Evolutionary conservation across 2,113 vertebrate species (phyloP), one percentile per base, ranked within the genome.

Genomic region (Edolisoma coerulescens): DNA sequence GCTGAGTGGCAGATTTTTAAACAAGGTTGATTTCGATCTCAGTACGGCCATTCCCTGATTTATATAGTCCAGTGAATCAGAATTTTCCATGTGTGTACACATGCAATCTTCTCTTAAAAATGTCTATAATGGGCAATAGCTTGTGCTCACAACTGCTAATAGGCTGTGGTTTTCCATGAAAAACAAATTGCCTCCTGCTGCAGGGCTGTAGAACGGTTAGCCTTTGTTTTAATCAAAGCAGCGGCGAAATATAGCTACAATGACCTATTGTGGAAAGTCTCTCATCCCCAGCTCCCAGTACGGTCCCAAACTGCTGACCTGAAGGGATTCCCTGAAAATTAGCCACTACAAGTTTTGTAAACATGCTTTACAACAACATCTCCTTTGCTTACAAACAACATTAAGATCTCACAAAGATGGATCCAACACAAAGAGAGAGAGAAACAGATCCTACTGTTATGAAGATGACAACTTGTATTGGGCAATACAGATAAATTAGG

Each of bases 71-170:
- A 44, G 16, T 53, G 61, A 82, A 65, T 61, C 33, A 52, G 30
- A 82, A 35, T 91, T 63, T 82, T 84, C 61, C 44, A 41, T 52
- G 9, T 42, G 42, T 28, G 22, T 71, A 47, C 53, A 47, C 28
- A 54, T 30, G 27, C 35, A 64, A 11, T 52, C 24, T 87, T 23
- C 68, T 79, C 41, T 79, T 79, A 79, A 91, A 74, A 79, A 76
- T 30, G 44, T n/a, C 17, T 87, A 1, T 87, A 91, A 95, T 95
- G 87, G 69, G 60, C 93, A 70, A 92, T 89, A 92, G 28, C 69
- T 89, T 92, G 69, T 50, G 33, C 77, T 94, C 68, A 93, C 74
- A 89, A 76, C 61, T 79, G 73, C 70, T 89, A 96, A 91, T 78
- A 82, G 60, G 30, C 18, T 91, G 69, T 37, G 19, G 19, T 84